Conservation (phyloP, 2,888 invertebrate species). For the Busseola fusca region DNA sequence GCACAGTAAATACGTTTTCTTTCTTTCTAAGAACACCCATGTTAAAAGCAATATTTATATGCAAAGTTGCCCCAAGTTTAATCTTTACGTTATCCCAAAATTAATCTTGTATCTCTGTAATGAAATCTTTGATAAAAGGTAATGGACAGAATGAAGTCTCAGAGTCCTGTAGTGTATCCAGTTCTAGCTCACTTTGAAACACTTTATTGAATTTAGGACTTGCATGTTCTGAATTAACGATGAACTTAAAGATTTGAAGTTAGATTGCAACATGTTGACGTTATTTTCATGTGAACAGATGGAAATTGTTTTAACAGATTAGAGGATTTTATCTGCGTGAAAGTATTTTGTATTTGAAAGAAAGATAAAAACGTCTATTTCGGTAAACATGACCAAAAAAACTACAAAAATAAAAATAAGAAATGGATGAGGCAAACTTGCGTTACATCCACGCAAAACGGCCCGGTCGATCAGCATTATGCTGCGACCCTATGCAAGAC, state of each 20-base stretch:
- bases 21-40: background rate
- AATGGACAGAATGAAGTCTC: conserved; percentile 37
- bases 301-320: background rate
- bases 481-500: no score
- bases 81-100: conserved; percentile 49
- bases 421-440: no score
- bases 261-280: background rate
- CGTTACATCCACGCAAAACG: no score
- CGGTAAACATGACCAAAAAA: no score
- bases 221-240: conserved; percentile 8
- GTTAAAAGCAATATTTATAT: conserved; percentile 46
- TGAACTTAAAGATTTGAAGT: background rate
- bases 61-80: conserved; percentile 36
- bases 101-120: conserved; percentile 57
- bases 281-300: conserved; percentile 5
- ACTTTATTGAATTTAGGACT: conserved; percentile 19
- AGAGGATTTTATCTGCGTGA: no score
- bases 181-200: conserved; percentile 26
- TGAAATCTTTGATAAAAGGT: conserved; percentile 57
- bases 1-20: no score
- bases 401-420: no score
- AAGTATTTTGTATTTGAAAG: no score
- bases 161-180: conserved; percentile 27
- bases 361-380: no score
- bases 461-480: no score